These are phyloP conservation scores for Pseudochromis fuscus DNA, from an alignment of 2,797 vertebrate genomes.

Conservation along the genomic window DNA sequence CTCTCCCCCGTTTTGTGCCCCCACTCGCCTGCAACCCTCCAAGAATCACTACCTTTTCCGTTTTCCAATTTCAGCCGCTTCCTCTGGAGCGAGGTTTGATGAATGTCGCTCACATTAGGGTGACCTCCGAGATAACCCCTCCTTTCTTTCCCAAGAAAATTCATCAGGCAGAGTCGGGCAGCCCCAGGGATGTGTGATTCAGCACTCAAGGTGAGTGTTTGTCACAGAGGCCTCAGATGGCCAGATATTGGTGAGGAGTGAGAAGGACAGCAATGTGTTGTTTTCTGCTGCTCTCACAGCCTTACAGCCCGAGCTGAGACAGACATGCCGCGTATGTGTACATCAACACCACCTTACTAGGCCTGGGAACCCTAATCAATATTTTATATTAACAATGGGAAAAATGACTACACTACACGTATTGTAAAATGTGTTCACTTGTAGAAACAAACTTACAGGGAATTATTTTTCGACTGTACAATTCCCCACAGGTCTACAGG, in stretches of 20 bases:
- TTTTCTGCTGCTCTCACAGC: conserved; percentile 46
- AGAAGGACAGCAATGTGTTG: conserved; percentile 62
- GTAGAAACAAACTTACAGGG: neutral
- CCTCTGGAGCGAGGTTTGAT: conserved; percentile 81
- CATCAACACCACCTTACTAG: neutral
- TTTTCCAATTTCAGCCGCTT: conserved; percentile 84
- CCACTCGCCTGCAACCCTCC: conserved; percentile 59
- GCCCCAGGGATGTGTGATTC: conserved; percentile 82
- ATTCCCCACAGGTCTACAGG: neutral
- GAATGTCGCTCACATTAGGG: conserved; percentile 84
- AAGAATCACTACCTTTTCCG: conserved; percentile 77
- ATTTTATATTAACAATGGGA: neutral
- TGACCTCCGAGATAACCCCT: conserved; percentile 85
- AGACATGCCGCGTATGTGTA: neutral
- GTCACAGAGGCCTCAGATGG: conserved; percentile 82
- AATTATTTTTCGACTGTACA: neutral
- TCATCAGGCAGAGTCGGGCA: conserved; percentile 81
- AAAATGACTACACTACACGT: neutral
- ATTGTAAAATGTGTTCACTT: neutral
- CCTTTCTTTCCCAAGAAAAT: conserved; percentile 83
- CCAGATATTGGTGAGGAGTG: conserved; percentile 69
- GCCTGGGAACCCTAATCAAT: neutral
- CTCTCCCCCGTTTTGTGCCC: conserved; percentile 49
- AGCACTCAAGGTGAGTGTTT: conserved; percentile 88
- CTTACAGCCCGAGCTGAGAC: conserved; percentile 1